Base-by-base conservation (phyloP, 30 jellyfish, hydroid and myxozoan species). In the Cassiopea andromeda region DNA sequence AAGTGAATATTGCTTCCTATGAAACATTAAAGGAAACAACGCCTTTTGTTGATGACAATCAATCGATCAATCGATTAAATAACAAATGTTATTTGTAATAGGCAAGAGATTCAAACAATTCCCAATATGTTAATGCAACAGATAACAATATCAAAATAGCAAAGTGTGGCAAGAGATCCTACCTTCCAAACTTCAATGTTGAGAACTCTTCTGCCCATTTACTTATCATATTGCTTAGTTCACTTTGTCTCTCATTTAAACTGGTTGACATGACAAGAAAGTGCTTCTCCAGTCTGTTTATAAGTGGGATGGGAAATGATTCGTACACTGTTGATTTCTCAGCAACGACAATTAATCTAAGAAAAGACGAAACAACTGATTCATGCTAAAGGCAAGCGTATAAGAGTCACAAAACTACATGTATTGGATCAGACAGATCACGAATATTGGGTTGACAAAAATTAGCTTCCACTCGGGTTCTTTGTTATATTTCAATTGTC, bases 271-370 rank as follows among this genome's bases (percentile, higher is more conserved):
- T 87, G 14, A 84, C 93, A 46, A 92, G 89, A 66, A 75, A 86
- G 66, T 92, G 98, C 80, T 92, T 92, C 91, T 92, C 98, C 50
- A 92, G 87, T 69, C 98, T 87, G 88, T 92, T 92, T 60, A 92
- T 92, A 68, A 92, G 89, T 18, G 98, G 98, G 16, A 92, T 92
- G 1, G 98, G 98, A 50, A 92, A 92, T 14, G 92, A 73, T 18
- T 82, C 79, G 92, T 92, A 92, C 17, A 92, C 98, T 9, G 90
- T 88, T 38, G 61, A 81, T 49, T 92, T 81, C 67, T 92, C 98
- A 27, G 98, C 98, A 49, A 92, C 92, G 48, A 92, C 96, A 18
- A 92, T 92, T 77, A 92, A 67, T 69, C 98, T 92, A 60, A 12
- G 58, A 49, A 44, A 46, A 54, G 27, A 48, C 1, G 66, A 60